Base-by-base conservation (phyloP, 2,113 vertebrate species). In the Otolemur garnettii region DNA sequence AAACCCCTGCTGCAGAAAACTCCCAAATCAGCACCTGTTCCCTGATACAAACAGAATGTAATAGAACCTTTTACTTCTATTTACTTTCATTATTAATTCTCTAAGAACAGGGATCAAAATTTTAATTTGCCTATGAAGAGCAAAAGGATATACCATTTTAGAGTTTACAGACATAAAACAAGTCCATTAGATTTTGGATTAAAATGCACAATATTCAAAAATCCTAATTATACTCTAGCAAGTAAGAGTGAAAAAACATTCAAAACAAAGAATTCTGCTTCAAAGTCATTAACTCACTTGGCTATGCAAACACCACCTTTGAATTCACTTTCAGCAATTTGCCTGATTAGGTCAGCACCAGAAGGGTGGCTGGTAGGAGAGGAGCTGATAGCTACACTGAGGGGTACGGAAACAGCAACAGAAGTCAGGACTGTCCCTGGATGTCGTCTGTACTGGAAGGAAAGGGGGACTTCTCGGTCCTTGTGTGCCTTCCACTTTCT, bases 51-150 rank as follows among this genome's bases (percentile, higher is more conserved):
- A 97, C 1, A 80, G 1, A 93, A 53, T 21, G 28, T 17, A 79
- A 12, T 0, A 81, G 12, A 60, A 80, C 79, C n/a, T 91, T 83
- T 66, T 53, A 55, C 60, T 78, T 90, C 60, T 92, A 26, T 50
- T 96, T 24, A 89, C 53, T 88, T 93, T 87, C 28, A 75, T 14
- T 71, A 69, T 69, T 95, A 74, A 90, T 62, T 90, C 33, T 78
- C 60, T 74, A 92, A 89, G 28, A 84, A 80, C 35, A 19, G 71
- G 10, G 28, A 79, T 87, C 12, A 93, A 75, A 64, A 69, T 17
- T 57, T 55, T 38, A 89, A 72, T n/a, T 77, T 3, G 21, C 42
- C 42, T 53, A 87, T 10, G 24, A 87, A 89, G 9, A 84, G 24
- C 85, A 92, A 74, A 10, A 87, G 33, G 79, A 87, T n/a, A 62